Conservation (phyloP, 2,888 invertebrate genomes). For the Dynastes maya region DNA sequence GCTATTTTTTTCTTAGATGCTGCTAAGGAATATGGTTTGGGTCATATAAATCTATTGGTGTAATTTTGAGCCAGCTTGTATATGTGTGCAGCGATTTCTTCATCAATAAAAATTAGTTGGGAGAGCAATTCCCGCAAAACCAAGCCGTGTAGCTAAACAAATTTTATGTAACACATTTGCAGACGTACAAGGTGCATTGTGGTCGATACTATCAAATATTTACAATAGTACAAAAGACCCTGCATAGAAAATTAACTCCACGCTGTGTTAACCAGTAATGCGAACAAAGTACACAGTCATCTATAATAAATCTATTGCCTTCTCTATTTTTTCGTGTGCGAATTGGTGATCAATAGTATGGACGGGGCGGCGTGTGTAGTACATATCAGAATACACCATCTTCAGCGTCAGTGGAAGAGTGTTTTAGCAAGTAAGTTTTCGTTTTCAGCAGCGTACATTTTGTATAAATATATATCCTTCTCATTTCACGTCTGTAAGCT, state of each 20-base stretch:
- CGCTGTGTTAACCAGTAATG: constrained; percentile 3
- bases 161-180: constrained; percentile 21
- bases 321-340: background rate
- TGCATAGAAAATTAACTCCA: constrained; percentile 29
- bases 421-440: too few relatives aligned
- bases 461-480: too few relatives aligned
- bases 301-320: constrained; percentile 16
- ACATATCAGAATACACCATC: too few relatives aligned
- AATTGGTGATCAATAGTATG: constrained; percentile 3
- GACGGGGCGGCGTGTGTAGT: too few relatives aligned
- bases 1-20: too few relatives aligned
- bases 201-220: constrained; percentile 33
- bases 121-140: background rate
- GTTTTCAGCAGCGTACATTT: too few relatives aligned
- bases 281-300: constrained; percentile 2
- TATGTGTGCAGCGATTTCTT: background rate
- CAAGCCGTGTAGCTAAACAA: background rate
- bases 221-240: constrained; percentile 30
- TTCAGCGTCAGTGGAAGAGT: too few relatives aligned
- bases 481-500: too few relatives aligned
- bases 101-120: background rate
- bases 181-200: constrained; percentile 17
- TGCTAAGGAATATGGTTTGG: too few relatives aligned
- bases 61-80: too few relatives aligned
- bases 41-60: too few relatives aligned